phyloP scores from a whole-genome alignment of 2,888 invertebrate genomes.

The Agonum fuliginosum region DNA sequence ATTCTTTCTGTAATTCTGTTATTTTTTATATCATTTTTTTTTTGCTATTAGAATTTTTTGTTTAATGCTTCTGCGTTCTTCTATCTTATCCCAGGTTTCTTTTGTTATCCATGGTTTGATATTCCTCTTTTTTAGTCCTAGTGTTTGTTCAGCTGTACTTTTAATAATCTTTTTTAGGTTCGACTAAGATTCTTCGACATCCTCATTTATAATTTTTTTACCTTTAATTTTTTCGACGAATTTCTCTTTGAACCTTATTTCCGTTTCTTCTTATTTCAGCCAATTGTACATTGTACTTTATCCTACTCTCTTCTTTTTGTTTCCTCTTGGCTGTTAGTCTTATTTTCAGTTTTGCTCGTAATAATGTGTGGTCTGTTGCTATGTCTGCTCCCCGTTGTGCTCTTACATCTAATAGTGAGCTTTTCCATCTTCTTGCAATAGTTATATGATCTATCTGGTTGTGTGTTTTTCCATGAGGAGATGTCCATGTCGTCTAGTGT shows the following conservation, averaged over 20 bases:
- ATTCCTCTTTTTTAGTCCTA: background rate
- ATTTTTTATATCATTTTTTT: background rate
- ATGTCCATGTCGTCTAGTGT: background rate
- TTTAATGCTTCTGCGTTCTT: background rate
- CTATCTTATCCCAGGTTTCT: too few relatives aligned
- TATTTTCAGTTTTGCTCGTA: background rate
- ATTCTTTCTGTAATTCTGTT: background rate
- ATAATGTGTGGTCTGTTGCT: background rate
- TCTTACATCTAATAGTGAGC: background rate
- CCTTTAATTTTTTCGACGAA: background rate
- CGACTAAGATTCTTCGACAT: background rate
- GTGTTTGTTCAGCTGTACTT: background rate
- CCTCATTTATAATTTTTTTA: background rate
- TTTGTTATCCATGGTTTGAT: background rate
- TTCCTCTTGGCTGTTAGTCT: background rate
- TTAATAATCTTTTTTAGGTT: background rate
- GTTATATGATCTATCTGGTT: background rate
- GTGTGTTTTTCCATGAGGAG: background rate
- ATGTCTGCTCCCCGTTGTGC: background rate
- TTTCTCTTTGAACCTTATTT: background rate
- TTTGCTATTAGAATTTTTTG: background rate
- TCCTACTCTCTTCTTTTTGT: background rate
- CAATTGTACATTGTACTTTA: background rate
- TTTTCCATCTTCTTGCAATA: background rate
- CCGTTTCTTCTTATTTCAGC: background rate